Base-by-base conservation (phyloP, 2,113 vertebrate genomes). In the Plestiodon gilberti region DNA sequence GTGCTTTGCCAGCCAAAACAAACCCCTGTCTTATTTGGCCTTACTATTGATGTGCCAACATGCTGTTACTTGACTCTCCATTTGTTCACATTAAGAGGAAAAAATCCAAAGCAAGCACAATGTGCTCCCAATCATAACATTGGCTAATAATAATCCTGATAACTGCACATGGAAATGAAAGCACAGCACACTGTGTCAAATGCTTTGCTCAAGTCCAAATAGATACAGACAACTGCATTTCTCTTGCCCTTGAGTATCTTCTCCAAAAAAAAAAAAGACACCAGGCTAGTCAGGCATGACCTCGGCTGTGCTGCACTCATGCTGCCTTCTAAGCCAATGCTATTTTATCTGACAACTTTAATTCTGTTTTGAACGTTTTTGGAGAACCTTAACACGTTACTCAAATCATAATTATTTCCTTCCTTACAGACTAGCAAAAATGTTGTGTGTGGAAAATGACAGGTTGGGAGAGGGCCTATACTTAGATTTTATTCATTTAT, bases 81-180 rank as follows among this genome's bases (percentile, higher is more conserved):
- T 79, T 79, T n/a, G 11, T 52, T 65, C 59, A 52, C 40, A 55
- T 81, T 87, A 33, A 65, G 2, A 67, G 70, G n/a, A n/a, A 67
- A 65, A 87, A 73, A 59, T 43, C 62, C 57, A 73, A 55, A 33
- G 73, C 73, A 59, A 86, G 55, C 55, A 80, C 38, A 86, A 73
- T 48, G 40, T 62, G 55, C 55, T 86, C 40, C 70, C 25, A 81
- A 87, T 64, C 78, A 87, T 35, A 87, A 87, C 78, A 87, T 55
- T 35, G 33, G 15, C 40, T 30, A 65, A 30, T n/a, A n/a, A n/a
- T 55, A 62, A 52, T 65, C 70, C 59, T 20, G 43, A 64, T 52
- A 67, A 52, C 13, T 20, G 25, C 30, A 38, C 59, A 55, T 22
- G n/a, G 38, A 17, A 48, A 74, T 5, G 9, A 70, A 75, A 40